Percentiles rank a stretch among this genome's conserved stretches.
Evolutionary conservation across 2,797 vertebrate species (phyloP).

Genomic region (Anomalospiza imberbis): DNA sequence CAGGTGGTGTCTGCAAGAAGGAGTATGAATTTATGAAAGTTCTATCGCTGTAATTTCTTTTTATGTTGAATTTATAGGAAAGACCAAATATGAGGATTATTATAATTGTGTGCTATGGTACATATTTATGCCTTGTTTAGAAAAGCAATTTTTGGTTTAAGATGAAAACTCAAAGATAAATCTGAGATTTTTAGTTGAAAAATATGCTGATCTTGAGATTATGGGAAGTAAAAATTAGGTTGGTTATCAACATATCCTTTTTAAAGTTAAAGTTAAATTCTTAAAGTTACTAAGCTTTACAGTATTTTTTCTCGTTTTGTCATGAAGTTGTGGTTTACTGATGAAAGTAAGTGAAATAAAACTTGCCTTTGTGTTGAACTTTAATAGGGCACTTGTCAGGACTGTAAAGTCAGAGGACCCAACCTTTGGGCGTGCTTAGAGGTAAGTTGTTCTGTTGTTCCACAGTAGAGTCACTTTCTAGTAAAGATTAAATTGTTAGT

Average conservation of each 20-base stretch:
- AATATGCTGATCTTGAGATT: neutral
- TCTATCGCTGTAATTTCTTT: neutral
- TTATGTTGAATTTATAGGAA: neutral
- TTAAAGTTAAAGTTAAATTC: neutral
- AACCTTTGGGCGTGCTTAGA: constrained; percentile 98
- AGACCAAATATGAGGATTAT: neutral
- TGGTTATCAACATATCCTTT: neutral
- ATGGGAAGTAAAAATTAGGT: neutral
- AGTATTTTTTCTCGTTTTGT: neutral
- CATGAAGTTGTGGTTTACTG: neutral
- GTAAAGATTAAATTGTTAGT: neutral
- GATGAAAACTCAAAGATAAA: neutral
- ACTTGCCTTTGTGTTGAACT: neutral
- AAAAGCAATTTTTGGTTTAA: neutral
- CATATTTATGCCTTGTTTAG: neutral
- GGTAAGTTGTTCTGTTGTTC: constrained; percentile 73
- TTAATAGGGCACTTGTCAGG: constrained; percentile 90
- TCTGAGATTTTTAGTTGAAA: neutral
- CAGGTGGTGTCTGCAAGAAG: neutral
- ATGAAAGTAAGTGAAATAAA: neutral
- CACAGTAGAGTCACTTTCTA: neutral
- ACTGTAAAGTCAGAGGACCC: constrained; percentile 95
- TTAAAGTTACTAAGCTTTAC: neutral
- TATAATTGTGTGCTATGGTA: neutral
- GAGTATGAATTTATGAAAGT: neutral